phyloP scores from a whole-genome alignment of 1,140 invertebrate genomes.

The Zaprionus ghesquierei region DNA sequence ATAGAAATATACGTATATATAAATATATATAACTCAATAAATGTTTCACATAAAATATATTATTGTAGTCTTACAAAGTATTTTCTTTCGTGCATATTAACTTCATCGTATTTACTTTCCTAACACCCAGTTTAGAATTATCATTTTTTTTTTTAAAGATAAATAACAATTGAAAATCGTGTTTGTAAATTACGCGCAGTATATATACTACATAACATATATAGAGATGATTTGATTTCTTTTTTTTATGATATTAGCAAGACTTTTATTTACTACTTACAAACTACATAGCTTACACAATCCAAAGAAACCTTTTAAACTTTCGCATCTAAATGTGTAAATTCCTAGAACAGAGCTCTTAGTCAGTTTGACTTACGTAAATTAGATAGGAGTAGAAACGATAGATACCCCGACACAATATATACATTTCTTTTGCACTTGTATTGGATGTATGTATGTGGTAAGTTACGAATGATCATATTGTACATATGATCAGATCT shows the following conservation, averaged over 20 bases:
- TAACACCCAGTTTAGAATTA: constrained; percentile 10
- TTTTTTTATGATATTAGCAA: neutral
- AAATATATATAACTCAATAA: constrained; percentile 51
- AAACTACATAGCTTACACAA: neutral
- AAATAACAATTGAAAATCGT: constrained; percentile 15
- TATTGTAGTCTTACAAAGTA: constrained; percentile 59
- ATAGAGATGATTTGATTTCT: constrained; percentile 15
- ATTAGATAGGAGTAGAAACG: neutral
- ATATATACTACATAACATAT: constrained; percentile 39
- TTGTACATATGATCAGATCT: neutral
- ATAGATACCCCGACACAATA: neutral
- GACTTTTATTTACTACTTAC: neutral
- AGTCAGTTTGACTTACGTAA: neutral
- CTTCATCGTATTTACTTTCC: neutral
- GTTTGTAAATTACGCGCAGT: constrained; percentile 47
- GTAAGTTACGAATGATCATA: neutral
- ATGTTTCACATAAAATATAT: constrained; percentile 69
- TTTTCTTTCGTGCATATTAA: constrained; percentile 44
- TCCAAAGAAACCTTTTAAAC: neutral
- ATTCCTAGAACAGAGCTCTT: neutral
- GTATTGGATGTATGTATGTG: neutral
- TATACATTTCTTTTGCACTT: neutral
- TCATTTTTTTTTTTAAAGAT: constrained; percentile 2
- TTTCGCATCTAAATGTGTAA: constrained; percentile 24
- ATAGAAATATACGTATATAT: constrained; percentile 46